Evolutionary conservation across 2,797 vertebrate genomes (phyloP).

Genomic region (Babyrousa celebensis): DNA sequence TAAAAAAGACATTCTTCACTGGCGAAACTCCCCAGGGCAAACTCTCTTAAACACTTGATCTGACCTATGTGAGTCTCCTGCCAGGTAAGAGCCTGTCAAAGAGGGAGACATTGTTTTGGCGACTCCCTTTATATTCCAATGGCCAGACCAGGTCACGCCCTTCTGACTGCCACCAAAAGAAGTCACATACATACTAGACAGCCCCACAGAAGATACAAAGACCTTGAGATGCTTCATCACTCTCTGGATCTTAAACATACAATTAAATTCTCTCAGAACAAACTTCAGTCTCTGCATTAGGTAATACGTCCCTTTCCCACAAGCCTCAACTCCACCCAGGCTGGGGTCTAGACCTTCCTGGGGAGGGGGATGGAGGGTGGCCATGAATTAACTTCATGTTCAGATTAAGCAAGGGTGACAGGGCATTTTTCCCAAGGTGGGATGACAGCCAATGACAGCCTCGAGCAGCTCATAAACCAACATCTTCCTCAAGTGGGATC

Average conservation of each 20-base stretch:
- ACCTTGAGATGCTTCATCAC: slow-evolving; percentile 42
- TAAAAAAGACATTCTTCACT: not conserved
- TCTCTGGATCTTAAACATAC: slow-evolving; percentile 72
- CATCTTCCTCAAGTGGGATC: not conserved
- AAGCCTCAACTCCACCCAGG: slow-evolving; percentile 73
- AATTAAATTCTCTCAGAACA: slow-evolving; percentile 79
- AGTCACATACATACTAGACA: not conserved
- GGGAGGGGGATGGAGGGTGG: not conserved
- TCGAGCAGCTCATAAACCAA: not conserved
- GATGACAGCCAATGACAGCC: slow-evolving; percentile 41
- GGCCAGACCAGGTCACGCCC: slow-evolving; percentile 28
- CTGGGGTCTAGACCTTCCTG: slow-evolving; percentile 58
- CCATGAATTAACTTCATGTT: slow-evolving; percentile 38
- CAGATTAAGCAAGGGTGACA: slow-evolving; percentile 13
- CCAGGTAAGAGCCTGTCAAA: slow-evolving; percentile 40
- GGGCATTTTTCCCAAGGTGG: not conserved
- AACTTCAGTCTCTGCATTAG: slow-evolving; percentile 65
- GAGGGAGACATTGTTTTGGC: slow-evolving; percentile 29
- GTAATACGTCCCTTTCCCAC: slow-evolving; percentile 62
- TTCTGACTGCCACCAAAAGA: slow-evolving; percentile 55
- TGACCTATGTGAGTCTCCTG: not conserved
- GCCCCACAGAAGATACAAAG: not conserved
- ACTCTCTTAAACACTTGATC: not conserved
- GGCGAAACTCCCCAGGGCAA: not conserved
- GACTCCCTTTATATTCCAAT: slow-evolving; percentile 55